Conservation (phyloP, 2,797 vertebrate genomes). For the Clarias pachynema region DNA sequence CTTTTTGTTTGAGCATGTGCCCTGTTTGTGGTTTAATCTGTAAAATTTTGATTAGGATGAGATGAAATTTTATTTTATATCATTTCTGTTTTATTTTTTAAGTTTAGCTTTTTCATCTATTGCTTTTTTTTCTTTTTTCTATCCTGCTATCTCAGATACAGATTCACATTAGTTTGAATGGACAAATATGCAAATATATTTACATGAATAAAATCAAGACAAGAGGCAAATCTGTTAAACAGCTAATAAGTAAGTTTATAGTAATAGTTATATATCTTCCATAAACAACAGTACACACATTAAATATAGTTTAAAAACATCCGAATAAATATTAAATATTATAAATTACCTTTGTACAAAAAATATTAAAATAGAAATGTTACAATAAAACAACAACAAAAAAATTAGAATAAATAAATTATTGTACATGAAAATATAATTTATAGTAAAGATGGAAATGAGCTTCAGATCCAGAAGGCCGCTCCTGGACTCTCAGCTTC, state of each 20-base stretch:
- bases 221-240: neutral
- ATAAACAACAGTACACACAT: neutral
- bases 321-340: neutral
- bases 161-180: neutral
- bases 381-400: slow-evolving; percentile 21
- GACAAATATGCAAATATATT: neutral
- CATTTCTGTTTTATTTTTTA: neutral
- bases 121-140: neutral
- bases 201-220: neutral
- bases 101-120: neutral
- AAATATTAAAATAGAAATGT: slow-evolving; percentile 53
- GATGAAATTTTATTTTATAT: neutral
- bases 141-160: neutral
- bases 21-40: neutral
- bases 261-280: no score
- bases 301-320: neutral
- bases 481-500: slow-evolving; percentile 32
- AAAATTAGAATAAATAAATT: slow-evolving; percentile 42
- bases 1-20: no score
- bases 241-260: neutral
- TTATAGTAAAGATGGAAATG: neutral
- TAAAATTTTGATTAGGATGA: neutral
- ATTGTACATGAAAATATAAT: slow-evolving; percentile 44
- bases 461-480: slow-evolving; percentile 55
- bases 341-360: slow-evolving; percentile 47